Evolutionary conservation across 1,140 invertebrate species (phyloP).

Genomic region (Prorops nasuta): DNA sequence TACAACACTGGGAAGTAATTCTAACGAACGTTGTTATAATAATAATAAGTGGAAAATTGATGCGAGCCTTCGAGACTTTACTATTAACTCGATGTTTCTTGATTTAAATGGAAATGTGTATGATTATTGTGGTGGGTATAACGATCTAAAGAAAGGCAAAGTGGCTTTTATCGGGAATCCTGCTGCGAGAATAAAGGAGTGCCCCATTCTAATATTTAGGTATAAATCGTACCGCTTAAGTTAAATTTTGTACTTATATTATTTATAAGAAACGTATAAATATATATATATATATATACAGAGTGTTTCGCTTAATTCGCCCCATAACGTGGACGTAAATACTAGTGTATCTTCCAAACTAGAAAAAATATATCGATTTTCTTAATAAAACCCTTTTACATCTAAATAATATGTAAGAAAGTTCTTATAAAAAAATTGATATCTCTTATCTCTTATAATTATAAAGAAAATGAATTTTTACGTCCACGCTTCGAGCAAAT

Average conservation of each 20-base stretch:
- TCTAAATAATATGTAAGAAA: no score
- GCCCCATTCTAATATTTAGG: constrained; percentile 93
- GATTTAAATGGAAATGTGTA: constrained; percentile 92
- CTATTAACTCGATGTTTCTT: constrained; percentile 98
- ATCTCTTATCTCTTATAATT: no score
- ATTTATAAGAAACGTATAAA: constrained; percentile 7
- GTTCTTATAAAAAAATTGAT: no score
- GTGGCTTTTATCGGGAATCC: constrained; percentile 93
- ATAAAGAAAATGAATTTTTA: no score
- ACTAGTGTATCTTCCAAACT: no score
- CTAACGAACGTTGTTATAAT: constrained; percentile 90
- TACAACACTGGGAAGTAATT: constrained; percentile 91
- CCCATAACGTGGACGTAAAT: no score
- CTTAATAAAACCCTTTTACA: no score
- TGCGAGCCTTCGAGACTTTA: constrained; percentile 93
- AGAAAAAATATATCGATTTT: no score
- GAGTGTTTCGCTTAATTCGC: no score
- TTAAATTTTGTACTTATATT: constrained; percentile 10
- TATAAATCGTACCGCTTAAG: constrained; percentile 35
- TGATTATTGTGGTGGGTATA: constrained; percentile 96
- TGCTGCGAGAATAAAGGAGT: constrained; percentile 85
- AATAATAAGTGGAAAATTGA: constrained; percentile 95
- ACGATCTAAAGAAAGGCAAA: constrained; percentile 79
- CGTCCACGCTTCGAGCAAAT: no score
- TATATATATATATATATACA: constrained; percentile 4